Conservation (phyloP, 2,797 vertebrate species). For the Petrocephalus schoutedeni region DNA sequence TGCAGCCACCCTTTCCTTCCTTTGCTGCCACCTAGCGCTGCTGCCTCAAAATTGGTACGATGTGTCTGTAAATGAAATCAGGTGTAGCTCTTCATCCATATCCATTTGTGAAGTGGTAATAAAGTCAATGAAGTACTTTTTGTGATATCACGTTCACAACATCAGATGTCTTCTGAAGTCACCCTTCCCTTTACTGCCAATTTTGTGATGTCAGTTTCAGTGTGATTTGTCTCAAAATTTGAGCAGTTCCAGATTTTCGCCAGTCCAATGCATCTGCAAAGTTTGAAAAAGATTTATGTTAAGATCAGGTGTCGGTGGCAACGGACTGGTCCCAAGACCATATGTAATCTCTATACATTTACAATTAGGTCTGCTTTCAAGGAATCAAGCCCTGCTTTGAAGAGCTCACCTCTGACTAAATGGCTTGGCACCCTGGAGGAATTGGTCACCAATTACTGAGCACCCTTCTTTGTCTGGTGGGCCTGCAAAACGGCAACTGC, state of each 20-base stretch:
- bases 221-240: background rate
- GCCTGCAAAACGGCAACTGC: too few species aligned
- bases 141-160: background rate
- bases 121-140: background rate
- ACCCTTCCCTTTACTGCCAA: background rate
- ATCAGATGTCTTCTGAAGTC: background rate
- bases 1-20: background rate
- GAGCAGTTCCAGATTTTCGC: background rate
- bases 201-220: background rate
- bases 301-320: background rate
- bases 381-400: too few species aligned
- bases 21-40: background rate
- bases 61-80: background rate
- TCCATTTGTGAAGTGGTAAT: background rate
- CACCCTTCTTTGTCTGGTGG: too few species aligned
- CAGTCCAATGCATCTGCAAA: background rate
- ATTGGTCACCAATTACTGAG: too few species aligned
- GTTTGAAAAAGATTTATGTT: background rate
- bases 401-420: too few species aligned
- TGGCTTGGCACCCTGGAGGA: too few species aligned
- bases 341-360: background rate
- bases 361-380: background rate
- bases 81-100: background rate
- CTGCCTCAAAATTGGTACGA: background rate
- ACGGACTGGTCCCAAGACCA: background rate